Evolutionary conservation across 2,113 vertebrate species (phyloP), one percentile per base, ranked within the genome.

Genomic region (Campylorhamphus procurvoides): DNA sequence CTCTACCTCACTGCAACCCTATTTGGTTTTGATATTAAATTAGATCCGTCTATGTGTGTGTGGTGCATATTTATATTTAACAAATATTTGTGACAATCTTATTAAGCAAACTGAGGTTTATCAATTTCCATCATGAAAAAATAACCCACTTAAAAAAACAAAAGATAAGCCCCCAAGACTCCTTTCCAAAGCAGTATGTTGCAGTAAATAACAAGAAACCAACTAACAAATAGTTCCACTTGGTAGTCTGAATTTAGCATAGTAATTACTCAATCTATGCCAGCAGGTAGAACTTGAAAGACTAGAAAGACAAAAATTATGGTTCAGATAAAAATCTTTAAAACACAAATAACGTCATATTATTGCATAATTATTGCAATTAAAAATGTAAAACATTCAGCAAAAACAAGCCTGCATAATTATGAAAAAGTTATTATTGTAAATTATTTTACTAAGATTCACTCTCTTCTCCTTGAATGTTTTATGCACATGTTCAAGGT

Each of bases 381-480:
- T 94, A 86, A 95, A 94, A 96, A 80, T 74, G 27, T 72, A 94
- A 83, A 64, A 83, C 27, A 63, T 68, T 77, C 55, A 39, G 37
- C 37, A 27, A 91, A 94, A 95, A 59, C 33, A 95, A 79, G 53
- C 5, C 74, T 63, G 42, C 42, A 35, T 82, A 85, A 87, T 96
- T 90, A 89, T 5, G 42, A 96, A 96, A 93, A 93, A 55, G 5
- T 71, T 97, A 95, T 53, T 82, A 49, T 56, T 83, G 67, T 56
- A 75, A 80, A 35, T 76, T 86, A 78, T 55, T 94, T 95, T 8
- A 67, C 10, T 11, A 40, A 90, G 19, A 75, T 77, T 87, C 25
- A 50, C 14, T 68, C 88, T 60, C n/a, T 73, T 91, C 10, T 84
- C 37, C 18, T 71, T 84, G 52, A 23, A 24, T 85, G 31, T 33